These are phyloP conservation scores for Euplexia lucipara DNA, from an alignment of 2,888 invertebrate species.

Conservation along the genomic window DNA sequence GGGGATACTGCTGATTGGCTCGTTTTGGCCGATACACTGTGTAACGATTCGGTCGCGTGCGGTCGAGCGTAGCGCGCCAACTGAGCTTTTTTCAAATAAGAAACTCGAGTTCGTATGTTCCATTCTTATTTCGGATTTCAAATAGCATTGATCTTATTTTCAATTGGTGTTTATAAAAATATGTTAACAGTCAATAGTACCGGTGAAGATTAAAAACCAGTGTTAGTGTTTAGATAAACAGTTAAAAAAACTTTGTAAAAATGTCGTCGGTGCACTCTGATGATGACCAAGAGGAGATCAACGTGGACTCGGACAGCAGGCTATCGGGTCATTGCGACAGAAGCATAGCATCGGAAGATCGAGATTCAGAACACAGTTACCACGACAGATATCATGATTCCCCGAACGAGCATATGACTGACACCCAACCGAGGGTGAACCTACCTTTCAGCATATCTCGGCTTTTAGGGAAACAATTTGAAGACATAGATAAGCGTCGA, in stretches of 20 bases:
- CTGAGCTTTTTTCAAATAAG: conserved; percentile 75
- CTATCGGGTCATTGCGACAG: conserved; percentile 89
- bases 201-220: conserved; percentile 68
- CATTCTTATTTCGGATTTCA: conserved; percentile 64
- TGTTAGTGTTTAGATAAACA: conserved; percentile 75
- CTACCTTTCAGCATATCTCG: conserved; percentile 96
- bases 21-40: conserved; percentile 84
- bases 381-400: conserved; percentile 87
- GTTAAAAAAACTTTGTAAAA: conserved; percentile 62
- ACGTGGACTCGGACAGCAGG: conserved; percentile 92
- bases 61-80: conserved; percentile 83
- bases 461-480: conserved; percentile 94
- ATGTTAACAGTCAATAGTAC: conserved; percentile 60
- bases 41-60: conserved; percentile 83
- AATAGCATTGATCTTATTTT: conserved; percentile 53
- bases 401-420: conserved; percentile 88
- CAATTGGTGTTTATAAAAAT: conserved; percentile 63
- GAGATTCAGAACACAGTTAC: conserved; percentile 90
- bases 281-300: conserved; percentile 93
- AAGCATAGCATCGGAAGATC: conserved; percentile 90
- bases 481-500: conserved; percentile 91
- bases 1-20: conserved; percentile 88
- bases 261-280: conserved; percentile 91
- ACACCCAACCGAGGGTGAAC: conserved; percentile 89
- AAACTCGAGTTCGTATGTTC: conserved; percentile 64